A percentile compares a stretch with the other conserved stretches of the same genome.
Conservation (phyloP, 2,888 invertebrate species). For the Hypsopygia costalis region DNA sequence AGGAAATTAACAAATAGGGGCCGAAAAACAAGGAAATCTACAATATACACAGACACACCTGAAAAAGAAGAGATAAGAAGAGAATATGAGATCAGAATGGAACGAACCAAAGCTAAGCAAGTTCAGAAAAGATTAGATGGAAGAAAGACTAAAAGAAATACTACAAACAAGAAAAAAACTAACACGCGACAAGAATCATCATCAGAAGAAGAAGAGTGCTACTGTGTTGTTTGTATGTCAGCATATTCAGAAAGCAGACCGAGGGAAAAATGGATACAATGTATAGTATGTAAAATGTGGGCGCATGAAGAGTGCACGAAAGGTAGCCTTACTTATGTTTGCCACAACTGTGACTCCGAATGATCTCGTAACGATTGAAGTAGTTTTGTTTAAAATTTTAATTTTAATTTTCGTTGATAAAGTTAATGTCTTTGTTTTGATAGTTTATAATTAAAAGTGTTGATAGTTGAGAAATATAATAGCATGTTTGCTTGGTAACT, state of each 20-base stretch:
- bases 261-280: constrained; percentile 17
- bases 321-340: constrained; percentile 10
- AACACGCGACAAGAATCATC: too few relatives aligned
- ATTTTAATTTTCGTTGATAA: too few relatives aligned
- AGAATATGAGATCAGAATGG: constrained; percentile 16
- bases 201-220: constrained; percentile 7
- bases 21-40: constrained; percentile 16
- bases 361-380: constrained; percentile 11
- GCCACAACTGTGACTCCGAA: constrained; percentile 15
- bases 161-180: constrained; percentile 7
- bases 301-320: constrained; percentile 16
- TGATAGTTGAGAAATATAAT: too few relatives aligned
- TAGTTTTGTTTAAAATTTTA: background rate
- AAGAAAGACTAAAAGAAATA: background rate
- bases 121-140: too few relatives aligned
- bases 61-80: constrained; percentile 21
- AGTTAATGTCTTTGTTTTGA: too few relatives aligned
- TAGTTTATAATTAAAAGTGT: too few relatives aligned
- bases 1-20: constrained; percentile 14
- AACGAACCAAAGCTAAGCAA: background rate
- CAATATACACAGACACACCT: constrained; percentile 25
- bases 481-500: too few relatives aligned
- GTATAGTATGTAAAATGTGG: constrained; percentile 15
- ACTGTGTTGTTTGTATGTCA: constrained; percentile 16
- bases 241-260: constrained; percentile 17